Conservation (phyloP, 2,888 invertebrate species). For the Drosophila rubida region DNA sequence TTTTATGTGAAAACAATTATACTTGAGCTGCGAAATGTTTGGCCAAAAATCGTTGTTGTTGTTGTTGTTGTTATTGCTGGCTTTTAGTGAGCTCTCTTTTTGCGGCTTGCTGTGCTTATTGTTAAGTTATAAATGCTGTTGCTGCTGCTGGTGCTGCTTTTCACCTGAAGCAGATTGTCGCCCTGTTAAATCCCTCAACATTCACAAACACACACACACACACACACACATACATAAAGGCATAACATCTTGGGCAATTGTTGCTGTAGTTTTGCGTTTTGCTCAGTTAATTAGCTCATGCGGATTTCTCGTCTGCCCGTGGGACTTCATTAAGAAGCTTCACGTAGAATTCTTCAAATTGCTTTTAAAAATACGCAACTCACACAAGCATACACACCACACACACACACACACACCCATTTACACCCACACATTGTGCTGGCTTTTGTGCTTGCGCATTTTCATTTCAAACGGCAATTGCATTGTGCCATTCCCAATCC, state of each 20-base stretch:
- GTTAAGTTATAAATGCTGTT: constrained; percentile 28
- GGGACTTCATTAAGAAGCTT: constrained; percentile 61
- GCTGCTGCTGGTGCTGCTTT: constrained; percentile 24
- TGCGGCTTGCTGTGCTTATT: constrained; percentile 45
- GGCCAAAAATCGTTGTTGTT: neutral
- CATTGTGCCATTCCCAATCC: constrained; percentile 75
- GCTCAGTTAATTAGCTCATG: constrained; percentile 69
- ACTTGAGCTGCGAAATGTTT: constrained; percentile 52
- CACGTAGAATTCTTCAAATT: constrained; percentile 65
- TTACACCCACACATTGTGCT: constrained; percentile 1
- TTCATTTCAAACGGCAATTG: constrained; percentile 66
- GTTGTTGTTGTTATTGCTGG: constrained; percentile 13
- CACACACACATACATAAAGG: neutral
- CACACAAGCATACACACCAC: constrained; percentile 10
- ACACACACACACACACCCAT: neutral
- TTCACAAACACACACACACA: neutral
- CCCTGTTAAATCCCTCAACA: constrained; percentile 6
- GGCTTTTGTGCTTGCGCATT: constrained; percentile 43
- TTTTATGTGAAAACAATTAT: constrained; percentile 76
- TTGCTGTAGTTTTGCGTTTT: constrained; percentile 13
- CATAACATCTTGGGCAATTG: constrained; percentile 8
- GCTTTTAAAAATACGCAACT: constrained; percentile 49
- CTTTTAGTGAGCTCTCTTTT: constrained; percentile 16
- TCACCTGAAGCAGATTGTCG: constrained; percentile 36
- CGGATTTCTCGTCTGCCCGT: constrained; percentile 31